Conservation (phyloP, 2,113 vertebrate species). For the Lathamus discolor region DNA sequence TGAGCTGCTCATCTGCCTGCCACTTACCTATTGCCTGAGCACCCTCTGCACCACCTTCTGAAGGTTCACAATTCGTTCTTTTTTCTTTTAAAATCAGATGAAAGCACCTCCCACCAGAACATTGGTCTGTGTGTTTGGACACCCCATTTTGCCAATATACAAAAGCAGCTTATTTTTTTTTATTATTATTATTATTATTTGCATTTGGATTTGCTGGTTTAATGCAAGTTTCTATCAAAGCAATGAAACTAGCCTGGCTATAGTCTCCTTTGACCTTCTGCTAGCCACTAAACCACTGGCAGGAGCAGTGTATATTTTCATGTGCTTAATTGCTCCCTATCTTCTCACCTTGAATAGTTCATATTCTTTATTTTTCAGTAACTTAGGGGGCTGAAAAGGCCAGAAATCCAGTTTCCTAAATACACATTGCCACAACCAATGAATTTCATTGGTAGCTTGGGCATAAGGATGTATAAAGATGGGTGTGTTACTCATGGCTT, state of each 20-base stretch:
- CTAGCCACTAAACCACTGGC: neutral
- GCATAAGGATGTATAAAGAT: neutral
- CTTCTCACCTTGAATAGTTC: neutral
- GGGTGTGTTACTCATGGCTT: neutral
- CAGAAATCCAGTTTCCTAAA: neutral
- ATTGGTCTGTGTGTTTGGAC: neutral
- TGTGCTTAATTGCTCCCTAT: neutral
- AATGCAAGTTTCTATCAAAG: neutral
- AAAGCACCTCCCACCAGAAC: neutral
- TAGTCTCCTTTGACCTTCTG: neutral
- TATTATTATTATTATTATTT: neutral
- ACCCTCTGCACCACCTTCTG: neutral
- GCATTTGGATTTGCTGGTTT: neutral
- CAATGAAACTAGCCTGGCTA: neutral
- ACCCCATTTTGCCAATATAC: neutral
- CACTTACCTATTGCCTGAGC: accelerated
- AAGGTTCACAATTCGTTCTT: neutral
- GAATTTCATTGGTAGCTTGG: accelerated
- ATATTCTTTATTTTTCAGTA: neutral
- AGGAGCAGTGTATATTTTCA: neutral
- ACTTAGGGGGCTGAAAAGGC: neutral
- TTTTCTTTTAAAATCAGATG: neutral
- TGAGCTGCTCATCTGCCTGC: neutral
- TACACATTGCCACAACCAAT: neutral
- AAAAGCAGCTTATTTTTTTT: neutral